Conservation (phyloP, 2,888 invertebrate species). For the Leptura quadrifasciata region DNA sequence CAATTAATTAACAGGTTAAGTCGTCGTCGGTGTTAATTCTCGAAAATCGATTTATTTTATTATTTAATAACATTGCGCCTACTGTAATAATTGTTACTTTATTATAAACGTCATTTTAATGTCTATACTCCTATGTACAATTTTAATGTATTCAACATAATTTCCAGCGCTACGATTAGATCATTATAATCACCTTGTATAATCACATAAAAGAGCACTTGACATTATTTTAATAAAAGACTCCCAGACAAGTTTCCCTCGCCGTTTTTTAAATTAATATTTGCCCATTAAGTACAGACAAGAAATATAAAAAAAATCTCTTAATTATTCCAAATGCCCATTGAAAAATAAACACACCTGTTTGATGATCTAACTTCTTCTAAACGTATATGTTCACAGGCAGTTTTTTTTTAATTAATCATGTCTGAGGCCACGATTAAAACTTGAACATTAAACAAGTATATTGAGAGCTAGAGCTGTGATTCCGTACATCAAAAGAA, state of each 20-base stretch:
- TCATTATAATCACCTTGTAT: neutral
- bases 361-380: neutral
- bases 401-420: constrained; percentile 5
- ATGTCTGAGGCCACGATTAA: neutral
- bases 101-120: too few relatives aligned
- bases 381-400: neutral
- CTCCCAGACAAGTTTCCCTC: constrained; percentile 3
- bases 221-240: constrained; percentile 4
- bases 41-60: too few relatives aligned
- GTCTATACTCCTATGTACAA: too few relatives aligned
- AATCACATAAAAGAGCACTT: neutral
- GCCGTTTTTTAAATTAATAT: neutral
- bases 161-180: neutral
- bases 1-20: too few relatives aligned
- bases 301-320: neutral
- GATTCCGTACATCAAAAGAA: neutral
- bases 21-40: too few relatives aligned
- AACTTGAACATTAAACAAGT: constrained; percentile 7
- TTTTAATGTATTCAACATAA: too few relatives aligned
- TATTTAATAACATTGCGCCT: too few relatives aligned
- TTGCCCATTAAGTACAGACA: constrained; percentile 1
- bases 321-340: constrained; percentile 7
- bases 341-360: constrained; percentile 7
- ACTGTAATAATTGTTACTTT: too few relatives aligned
- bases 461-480: neutral